A percentile compares a stretch with the other conserved stretches of the same genome.
Evolutionary conservation across 1,140 invertebrate species (phyloP).

Genomic region (Neuroterus valhalla): DNA sequence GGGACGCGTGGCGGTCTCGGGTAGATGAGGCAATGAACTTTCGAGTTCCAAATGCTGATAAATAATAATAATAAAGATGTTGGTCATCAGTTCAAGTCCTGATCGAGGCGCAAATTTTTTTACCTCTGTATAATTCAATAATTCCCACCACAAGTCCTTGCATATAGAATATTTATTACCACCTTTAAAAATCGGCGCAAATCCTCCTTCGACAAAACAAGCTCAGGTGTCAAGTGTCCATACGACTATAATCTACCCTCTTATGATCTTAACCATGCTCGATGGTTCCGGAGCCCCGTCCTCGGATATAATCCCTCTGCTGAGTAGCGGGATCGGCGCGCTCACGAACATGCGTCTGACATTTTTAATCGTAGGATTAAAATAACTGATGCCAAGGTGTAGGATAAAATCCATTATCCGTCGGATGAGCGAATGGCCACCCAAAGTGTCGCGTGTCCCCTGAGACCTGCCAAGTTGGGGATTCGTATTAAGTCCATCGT

Average conservation of each 20-base stretch:
- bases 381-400: conserved; percentile 71
- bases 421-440: conserved; percentile 65
- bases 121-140: too few relatives aligned
- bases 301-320: conserved; percentile 52
- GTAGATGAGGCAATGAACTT: too few relatives aligned
- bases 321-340: conserved; percentile 59
- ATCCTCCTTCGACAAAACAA: neutral
- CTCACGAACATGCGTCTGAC: conserved; percentile 72
- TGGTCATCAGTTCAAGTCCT: too few relatives aligned
- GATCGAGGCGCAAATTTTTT: too few relatives aligned
- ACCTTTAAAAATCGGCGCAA: neutral
- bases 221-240: conserved; percentile 19
- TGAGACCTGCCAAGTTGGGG: conserved; percentile 53
- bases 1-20: too few relatives aligned
- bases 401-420: conserved; percentile 67
- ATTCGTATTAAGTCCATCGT: conserved; percentile 52
- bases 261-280: conserved; percentile 47
- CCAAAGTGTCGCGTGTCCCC: conserved; percentile 70
- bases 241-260: conserved; percentile 14
- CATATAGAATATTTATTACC: neutral
- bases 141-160: too few relatives aligned
- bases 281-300: conserved; percentile 58
- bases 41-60: too few relatives aligned
- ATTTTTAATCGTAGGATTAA: conserved; percentile 74
- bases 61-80: too few relatives aligned